These are phyloP conservation scores for Xanthia icteritia DNA, from an alignment of 2,888 invertebrate species.

Conservation along the genomic window DNA sequence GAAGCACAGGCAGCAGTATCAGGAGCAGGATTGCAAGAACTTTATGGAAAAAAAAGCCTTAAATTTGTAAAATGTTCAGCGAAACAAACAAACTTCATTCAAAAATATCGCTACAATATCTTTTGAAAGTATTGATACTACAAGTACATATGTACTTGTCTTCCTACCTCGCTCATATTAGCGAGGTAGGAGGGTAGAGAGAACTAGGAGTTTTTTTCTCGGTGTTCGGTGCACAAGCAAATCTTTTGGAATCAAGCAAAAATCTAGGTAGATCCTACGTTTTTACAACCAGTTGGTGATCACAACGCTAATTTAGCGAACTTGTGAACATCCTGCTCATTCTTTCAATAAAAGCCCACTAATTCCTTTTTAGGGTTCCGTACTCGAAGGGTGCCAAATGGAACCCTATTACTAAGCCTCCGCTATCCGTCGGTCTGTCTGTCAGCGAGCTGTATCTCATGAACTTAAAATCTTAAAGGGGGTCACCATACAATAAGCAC, in stretches of 20 bases:
- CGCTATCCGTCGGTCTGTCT: too few relatives aligned
- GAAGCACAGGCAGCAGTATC: neutral
- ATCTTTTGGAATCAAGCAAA: neutral
- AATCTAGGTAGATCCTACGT: neutral
- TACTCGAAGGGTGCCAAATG: too few relatives aligned
- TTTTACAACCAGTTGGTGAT: neutral
- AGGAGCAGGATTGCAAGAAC: constrained; percentile 21
- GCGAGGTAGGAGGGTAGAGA: neutral
- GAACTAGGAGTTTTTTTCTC: neutral
- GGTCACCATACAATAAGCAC: too few relatives aligned
- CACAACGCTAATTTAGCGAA: neutral
- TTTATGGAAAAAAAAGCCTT: neutral
- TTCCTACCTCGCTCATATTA: too few relatives aligned
- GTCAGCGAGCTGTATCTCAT: too few relatives aligned
- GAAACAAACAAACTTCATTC: neutral
- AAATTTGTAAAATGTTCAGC: neutral
- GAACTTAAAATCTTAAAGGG: too few relatives aligned
- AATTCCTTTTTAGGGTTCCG: too few relatives aligned
- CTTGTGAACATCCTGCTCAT: neutral
- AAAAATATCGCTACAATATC: neutral
- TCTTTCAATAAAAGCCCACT: neutral
- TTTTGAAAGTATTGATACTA: too few relatives aligned
- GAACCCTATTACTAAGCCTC: too few relatives aligned
- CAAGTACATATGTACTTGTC: too few relatives aligned
- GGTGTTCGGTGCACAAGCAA: neutral